phyloP scores from a whole-genome alignment of 2,113 vertebrate genomes.

The Peromyscus leucopus region DNA sequence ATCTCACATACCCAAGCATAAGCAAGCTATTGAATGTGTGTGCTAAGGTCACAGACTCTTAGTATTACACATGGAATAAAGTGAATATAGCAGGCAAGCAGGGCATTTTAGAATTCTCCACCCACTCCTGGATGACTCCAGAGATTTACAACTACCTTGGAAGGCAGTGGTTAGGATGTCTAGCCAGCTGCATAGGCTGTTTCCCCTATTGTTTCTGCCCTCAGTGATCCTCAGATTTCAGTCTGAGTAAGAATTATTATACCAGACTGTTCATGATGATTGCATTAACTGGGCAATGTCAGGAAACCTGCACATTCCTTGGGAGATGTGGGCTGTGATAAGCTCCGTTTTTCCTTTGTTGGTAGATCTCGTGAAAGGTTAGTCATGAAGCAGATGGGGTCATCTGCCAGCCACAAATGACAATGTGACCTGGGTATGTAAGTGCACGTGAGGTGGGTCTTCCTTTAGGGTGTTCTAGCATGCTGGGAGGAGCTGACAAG shows the following conservation, averaged over 20 bases:
- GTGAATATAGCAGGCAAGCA: background rate
- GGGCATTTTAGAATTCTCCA: background rate
- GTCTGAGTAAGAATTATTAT: background rate
- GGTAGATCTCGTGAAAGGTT: background rate
- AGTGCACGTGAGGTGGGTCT: rapidly evolving
- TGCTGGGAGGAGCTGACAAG: background rate
- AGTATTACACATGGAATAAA: background rate
- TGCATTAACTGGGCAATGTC: background rate
- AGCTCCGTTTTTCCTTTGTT: background rate
- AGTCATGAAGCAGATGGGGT: rapidly evolving
- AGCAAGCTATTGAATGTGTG: background rate
- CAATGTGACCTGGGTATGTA: background rate
- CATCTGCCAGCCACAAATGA: background rate
- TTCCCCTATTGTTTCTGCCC: background rate
- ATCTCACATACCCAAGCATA: background rate
- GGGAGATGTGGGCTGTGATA: background rate
- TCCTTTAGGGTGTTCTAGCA: no score
- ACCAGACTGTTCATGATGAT: background rate
- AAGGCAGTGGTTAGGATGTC: slow-evolving; percentile 1
- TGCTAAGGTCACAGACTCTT: background rate
- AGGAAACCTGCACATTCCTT: background rate
- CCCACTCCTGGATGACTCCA: background rate
- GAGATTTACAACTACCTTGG: background rate
- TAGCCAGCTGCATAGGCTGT: background rate
- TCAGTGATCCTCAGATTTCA: slow-evolving; percentile 27